Evolutionary conservation across 2,797 vertebrate genomes (phyloP), one percentile per base, ranked within the genome.

Genomic region (Alectoris magna): DNA sequence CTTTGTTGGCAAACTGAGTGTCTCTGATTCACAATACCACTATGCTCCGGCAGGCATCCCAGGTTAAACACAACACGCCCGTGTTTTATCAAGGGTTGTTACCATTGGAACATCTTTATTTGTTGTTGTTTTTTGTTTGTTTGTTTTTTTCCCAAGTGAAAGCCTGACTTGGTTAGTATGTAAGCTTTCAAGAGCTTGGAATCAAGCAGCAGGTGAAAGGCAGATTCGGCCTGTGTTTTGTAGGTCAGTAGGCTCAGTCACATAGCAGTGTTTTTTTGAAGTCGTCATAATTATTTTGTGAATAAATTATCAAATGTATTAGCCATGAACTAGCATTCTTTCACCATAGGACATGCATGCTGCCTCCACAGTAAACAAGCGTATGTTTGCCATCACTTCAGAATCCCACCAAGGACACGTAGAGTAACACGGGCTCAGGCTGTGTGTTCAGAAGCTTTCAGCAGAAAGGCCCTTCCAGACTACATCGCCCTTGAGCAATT

Each of bases 171-270:
- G 60, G 11, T 64, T 87, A 85, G 22, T 15, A 7, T 11, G 8
- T 41, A 60, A 62, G 11, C 31, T 76, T 91, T 17, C 36, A 73
- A 59, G 22, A 86, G 29, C 64, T 85, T 82, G 55, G 68, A 94
- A 91, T 55, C 66, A 81, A 94, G 71, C n/a, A 86, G 43, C 56
- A 16, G 11, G 4, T 77, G 83, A 96, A 93, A 87, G 86, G 64
- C 81, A 97, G 16, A 84, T 96, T 87, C 63, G 69, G 46, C 68
- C 88, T 88, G 31, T 49, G 26, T 64, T 89, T 96, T 95, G 75
- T 94, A 91, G 91, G 90, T 92, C 80, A 77, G 69, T 58, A 74
- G 64, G 62, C 44, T 91, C 71, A 74, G 77, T 92, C 79, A 86
- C 43, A 76, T 93, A 67, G 53, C 60, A 94, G 15, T 63, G 55